These are phyloP conservation scores for Diabrotica balteata DNA, from an alignment of 2,888 invertebrate genomes.

Conservation along the genomic window DNA sequence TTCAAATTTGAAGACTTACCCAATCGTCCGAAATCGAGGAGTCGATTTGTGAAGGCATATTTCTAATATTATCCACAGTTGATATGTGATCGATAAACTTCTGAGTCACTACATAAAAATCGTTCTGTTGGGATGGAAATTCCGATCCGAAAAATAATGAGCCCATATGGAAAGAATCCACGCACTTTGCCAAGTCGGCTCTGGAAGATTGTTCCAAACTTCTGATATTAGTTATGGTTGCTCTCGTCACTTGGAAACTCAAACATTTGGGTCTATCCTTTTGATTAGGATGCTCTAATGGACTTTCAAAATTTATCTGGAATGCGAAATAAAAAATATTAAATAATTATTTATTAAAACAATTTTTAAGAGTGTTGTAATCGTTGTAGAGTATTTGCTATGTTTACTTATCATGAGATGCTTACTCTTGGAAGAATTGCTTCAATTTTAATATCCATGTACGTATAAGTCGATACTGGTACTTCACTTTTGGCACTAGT, in stretches of 20 bases:
- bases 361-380: no score
- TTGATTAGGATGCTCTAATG: slow-evolving; percentile 78
- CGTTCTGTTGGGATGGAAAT: slow-evolving; percentile 75
- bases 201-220: slow-evolving; percentile 72
- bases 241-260: slow-evolving; percentile 82
- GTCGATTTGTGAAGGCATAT: slow-evolving; percentile 53
- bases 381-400: no score
- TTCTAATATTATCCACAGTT: slow-evolving; percentile 62
- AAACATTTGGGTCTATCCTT: slow-evolving; percentile 87
- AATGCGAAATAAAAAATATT: slow-evolving; percentile 38
- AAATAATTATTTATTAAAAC: no score
- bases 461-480: slow-evolving; percentile 62
- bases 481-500: slow-evolving; percentile 61
- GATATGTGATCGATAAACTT: slow-evolving; percentile 78
- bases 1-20: slow-evolving; percentile 41
- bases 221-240: slow-evolving; percentile 74
- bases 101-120: slow-evolving; percentile 80
- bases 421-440: slow-evolving; percentile 91
- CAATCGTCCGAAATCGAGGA: slow-evolving; percentile 49
- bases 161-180: slow-evolving; percentile 79
- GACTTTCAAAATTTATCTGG: slow-evolving; percentile 81
- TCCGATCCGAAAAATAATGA: slow-evolving; percentile 78
- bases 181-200: slow-evolving; percentile 80
- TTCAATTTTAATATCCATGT: slow-evolving; percentile 88
- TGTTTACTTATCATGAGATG: no score